These are phyloP conservation scores for Sus cebifrons DNA, from an alignment of 2,797 vertebrate species.

Conservation along the genomic window DNA sequence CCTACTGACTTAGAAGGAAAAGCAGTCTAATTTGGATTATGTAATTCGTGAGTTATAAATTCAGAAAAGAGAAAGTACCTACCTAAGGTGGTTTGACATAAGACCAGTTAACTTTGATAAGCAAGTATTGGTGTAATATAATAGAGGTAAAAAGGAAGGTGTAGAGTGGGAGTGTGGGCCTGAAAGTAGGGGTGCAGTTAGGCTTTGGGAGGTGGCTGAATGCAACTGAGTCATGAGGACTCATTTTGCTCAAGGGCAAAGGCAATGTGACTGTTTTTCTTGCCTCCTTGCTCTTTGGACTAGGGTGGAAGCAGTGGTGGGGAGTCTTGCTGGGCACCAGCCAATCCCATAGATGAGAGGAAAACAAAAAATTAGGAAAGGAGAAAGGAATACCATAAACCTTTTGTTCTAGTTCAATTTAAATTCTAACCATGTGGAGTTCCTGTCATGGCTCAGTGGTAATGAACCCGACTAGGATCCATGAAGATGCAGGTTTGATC, in stretches of 20 bases:
- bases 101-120: neutral
- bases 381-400: neutral
- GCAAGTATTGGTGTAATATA: neutral
- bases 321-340: neutral
- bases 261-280: neutral
- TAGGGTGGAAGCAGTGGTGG: neutral
- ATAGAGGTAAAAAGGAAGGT: neutral
- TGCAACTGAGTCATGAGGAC: neutral
- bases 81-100: neutral
- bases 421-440: neutral
- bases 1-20: slow-evolving; percentile 27
- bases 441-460: too few relatives aligned
- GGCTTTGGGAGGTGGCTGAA: neutral
- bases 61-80: slow-evolving; percentile 38
- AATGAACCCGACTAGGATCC: too few relatives aligned
- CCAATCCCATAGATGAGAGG: neutral
- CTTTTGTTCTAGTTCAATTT: neutral
- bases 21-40: neutral
- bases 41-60: slow-evolving; percentile 26
- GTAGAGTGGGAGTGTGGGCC: neutral
- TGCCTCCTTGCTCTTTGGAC: neutral
- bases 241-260: slow-evolving; percentile 29
- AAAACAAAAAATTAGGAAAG: neutral
- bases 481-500: too few relatives aligned
- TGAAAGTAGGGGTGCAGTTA: neutral